A percentile compares a stretch with the other conserved stretches of the same genome.
These are phyloP conservation scores for Drosophila picticornis DNA, from an alignment of 2,888 invertebrate species.

Conservation along the genomic window DNA sequence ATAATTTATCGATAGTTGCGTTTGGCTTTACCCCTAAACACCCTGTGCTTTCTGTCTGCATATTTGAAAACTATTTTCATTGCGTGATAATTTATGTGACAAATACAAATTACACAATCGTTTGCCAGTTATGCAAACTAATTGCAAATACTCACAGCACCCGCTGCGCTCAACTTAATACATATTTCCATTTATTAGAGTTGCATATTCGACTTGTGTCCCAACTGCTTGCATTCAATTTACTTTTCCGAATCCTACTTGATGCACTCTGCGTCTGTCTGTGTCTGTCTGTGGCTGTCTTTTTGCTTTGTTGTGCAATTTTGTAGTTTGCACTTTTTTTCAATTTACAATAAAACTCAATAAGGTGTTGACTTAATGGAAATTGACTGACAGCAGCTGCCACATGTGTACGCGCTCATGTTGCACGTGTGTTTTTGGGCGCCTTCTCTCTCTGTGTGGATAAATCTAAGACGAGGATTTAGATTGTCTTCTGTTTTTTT, in stretches of 20 bases:
- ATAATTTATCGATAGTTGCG: constrained; percentile 73
- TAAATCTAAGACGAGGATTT: constrained; percentile 60
- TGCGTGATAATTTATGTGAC: constrained; percentile 78
- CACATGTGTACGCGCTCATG: constrained; percentile 55
- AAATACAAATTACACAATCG: constrained; percentile 66
- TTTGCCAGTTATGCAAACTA: constrained; percentile 74
- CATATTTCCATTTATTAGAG: not conserved
- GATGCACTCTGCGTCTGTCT: too few relatives aligned
- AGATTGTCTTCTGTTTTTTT: constrained; percentile 40
- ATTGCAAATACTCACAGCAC: constrained; percentile 51
- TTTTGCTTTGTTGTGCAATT: constrained; percentile 39
- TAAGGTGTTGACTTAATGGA: constrained; percentile 81
- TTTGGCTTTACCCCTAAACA: constrained; percentile 44
- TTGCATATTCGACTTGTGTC: not conserved
- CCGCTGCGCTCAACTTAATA: not conserved
- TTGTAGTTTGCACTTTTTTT: constrained; percentile 67
- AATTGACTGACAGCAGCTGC: constrained; percentile 79
- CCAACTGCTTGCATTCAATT: constrained; percentile 46
- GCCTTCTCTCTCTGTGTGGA: constrained; percentile 19
- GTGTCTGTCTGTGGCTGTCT: not conserved
- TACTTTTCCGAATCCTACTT: constrained; percentile 41
- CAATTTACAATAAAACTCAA: constrained; percentile 82
- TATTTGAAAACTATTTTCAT: constrained; percentile 75
- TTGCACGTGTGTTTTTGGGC: constrained; percentile 20
- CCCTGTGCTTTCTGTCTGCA: constrained; percentile 59